Percentiles rank a stretch among this genome's conserved stretches.
Conservation (phyloP, 2,797 vertebrate genomes). For the Argentina silus region DNA sequence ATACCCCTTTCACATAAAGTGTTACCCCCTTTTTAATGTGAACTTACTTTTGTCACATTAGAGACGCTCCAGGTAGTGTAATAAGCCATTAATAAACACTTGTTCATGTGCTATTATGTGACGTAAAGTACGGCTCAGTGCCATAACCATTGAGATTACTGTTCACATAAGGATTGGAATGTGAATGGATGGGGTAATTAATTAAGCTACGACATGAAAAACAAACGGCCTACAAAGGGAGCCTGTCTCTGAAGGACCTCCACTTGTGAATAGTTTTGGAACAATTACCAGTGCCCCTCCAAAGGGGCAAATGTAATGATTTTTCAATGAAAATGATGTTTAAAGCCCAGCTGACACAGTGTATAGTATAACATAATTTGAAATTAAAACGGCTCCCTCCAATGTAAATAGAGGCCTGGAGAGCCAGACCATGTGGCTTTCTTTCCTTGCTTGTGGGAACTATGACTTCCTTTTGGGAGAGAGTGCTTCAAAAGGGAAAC, state of each 20-base stretch:
- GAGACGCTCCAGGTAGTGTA: conserved; percentile 18
- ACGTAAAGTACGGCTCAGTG: conserved; percentile 4
- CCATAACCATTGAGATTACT: conserved; percentile 24
- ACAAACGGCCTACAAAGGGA: conserved; percentile 55
- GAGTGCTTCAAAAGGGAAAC: conserved; percentile 11
- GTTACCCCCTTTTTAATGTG: neutral
- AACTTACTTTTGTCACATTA: neutral
- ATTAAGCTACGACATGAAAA: conserved; percentile 62
- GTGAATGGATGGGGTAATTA: conserved; percentile 50
- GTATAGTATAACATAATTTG: conserved; percentile 57
- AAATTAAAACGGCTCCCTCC: conserved; percentile 54
- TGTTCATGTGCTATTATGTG: conserved; percentile 30
- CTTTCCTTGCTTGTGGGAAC: conserved; percentile 24
- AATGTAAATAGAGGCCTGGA: conserved; percentile 58
- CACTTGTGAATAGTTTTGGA: conserved; percentile 61
- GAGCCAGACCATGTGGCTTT: conserved; percentile 43
- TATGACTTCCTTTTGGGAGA: neutral
- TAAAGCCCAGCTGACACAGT: conserved; percentile 59
- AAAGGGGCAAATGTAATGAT: conserved; percentile 69
- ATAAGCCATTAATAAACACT: conserved; percentile 23
- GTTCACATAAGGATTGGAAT: conserved; percentile 34
- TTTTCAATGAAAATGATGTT: conserved; percentile 62
- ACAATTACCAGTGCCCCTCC: conserved; percentile 57
- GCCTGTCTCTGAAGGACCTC: conserved; percentile 53
- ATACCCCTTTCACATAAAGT: too few species aligned